Conservation (phyloP, 2,113 vertebrate genomes). For the Xenotilapia leptura region DNA sequence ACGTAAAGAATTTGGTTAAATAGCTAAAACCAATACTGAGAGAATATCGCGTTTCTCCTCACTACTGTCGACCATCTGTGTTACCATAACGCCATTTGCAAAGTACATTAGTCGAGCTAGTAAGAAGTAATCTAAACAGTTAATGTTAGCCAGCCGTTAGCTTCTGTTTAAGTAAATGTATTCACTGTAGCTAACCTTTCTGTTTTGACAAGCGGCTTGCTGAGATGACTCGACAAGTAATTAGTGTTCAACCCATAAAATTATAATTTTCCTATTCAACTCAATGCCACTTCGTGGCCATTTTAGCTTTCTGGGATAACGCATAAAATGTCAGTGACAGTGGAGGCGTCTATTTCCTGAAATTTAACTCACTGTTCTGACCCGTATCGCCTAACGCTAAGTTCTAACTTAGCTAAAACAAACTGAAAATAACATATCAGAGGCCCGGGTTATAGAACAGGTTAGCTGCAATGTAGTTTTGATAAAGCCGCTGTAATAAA, state of each 20-base stretch:
- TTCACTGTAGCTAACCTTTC: not conserved
- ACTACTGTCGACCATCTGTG: not conserved
- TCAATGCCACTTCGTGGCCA: not conserved
- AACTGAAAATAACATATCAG: not conserved
- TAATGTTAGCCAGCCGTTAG: slow-evolving; percentile 33
- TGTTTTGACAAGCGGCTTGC: slow-evolving; percentile 4
- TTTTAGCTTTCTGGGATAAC: not conserved
- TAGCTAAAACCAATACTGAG: not conserved
- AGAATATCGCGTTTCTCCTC: not conserved
- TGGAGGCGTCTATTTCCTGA: slow-evolving; percentile 66
- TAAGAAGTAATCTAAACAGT: slow-evolving; percentile 8
- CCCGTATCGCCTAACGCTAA: slow-evolving; percentile 15
- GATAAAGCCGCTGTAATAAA: not conserved
- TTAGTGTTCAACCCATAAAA: not conserved
- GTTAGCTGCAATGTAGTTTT: not conserved
- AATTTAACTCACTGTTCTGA: slow-evolving; percentile 25
- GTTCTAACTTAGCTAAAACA: slow-evolving; percentile 34
- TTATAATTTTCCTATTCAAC: not conserved
- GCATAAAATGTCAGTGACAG: slow-evolving; percentile 25
- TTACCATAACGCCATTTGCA: slow-evolving; percentile 2
- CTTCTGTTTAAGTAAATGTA: slow-evolving; percentile 2
- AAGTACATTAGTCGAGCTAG: slow-evolving; percentile 22
- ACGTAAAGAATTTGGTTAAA: not conserved
- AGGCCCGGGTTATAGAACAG: not conserved
- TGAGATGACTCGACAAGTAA: slow-evolving; percentile 13